phyloP scores from a whole-genome alignment of 2,797 vertebrate species.

The Falco naumanni region DNA sequence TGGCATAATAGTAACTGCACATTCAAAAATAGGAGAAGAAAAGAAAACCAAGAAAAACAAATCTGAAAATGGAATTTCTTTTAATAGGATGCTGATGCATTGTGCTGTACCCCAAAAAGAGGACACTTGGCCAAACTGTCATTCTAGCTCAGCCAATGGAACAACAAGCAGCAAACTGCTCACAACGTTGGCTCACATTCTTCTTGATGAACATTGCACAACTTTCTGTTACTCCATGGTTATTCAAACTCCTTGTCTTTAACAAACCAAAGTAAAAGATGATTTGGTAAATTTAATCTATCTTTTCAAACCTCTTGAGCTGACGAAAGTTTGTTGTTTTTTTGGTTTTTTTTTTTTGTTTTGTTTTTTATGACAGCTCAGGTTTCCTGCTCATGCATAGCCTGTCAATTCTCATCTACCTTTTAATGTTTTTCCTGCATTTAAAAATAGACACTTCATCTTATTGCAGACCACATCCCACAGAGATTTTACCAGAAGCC shows the following conservation, averaged over 20 bases:
- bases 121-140: background rate
- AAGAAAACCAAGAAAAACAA: background rate
- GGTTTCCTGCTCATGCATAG: background rate
- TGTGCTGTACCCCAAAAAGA: background rate
- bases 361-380: background rate
- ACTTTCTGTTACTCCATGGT: background rate
- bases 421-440: background rate
- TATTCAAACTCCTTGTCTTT: background rate
- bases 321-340: background rate
- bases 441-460: background rate
- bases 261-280: background rate
- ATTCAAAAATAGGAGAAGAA: background rate
- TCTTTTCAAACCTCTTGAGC: background rate
- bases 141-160: background rate
- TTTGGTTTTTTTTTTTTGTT: rapidly evolving
- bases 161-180: background rate
- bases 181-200: background rate
- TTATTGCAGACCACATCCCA: background rate
- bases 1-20: background rate
- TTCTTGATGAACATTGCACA: background rate
- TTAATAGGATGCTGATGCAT: background rate
- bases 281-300: background rate
- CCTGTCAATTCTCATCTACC: background rate
- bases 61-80: background rate
- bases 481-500: background rate